Conservation (phyloP, 2,113 vertebrate species). For the Cebus imitator region DNA sequence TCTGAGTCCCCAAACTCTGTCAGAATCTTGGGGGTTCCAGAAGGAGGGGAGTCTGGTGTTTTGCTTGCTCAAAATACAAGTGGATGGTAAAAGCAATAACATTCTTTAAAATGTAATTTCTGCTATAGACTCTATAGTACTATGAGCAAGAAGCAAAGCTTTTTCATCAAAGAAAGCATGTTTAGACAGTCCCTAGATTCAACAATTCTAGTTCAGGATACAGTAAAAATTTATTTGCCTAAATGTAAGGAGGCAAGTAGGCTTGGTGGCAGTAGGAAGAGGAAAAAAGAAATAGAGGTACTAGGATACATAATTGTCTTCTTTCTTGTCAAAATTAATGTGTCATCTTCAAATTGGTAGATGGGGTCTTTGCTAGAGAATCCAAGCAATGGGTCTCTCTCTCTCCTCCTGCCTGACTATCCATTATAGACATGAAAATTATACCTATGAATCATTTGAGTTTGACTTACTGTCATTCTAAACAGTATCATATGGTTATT, state of each 20-base stretch:
- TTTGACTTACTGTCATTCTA: neutral
- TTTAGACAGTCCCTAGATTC: neutral
- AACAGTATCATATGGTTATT: neutral
- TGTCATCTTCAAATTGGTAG: neutral
- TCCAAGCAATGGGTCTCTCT: neutral
- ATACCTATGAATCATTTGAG: neutral
- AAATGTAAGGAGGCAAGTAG: neutral
- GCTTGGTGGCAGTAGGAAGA: neutral
- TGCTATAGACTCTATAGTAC: slow-evolving; percentile 1
- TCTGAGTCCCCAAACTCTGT: slow-evolving; percentile 87
- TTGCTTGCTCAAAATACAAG: slow-evolving; percentile 62
- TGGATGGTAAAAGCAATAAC: slow-evolving; percentile 48
- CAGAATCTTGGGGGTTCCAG: slow-evolving; percentile 84
- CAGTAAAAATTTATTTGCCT: neutral
- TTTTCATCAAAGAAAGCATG: slow-evolving; percentile 1
- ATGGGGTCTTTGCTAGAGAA: neutral
- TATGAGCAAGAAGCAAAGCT: neutral
- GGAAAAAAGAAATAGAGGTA: neutral
- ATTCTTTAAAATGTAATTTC: slow-evolving; percentile 47
- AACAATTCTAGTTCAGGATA: neutral
- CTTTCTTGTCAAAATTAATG: neutral
- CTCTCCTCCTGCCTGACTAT: neutral
- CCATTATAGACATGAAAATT: neutral
- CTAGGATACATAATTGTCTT: neutral
- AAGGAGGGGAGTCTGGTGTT: slow-evolving; percentile 74